phyloP scores from a whole-genome alignment of 2,797 vertebrate species.

The Pseudomugil gertrudae region DNA sequence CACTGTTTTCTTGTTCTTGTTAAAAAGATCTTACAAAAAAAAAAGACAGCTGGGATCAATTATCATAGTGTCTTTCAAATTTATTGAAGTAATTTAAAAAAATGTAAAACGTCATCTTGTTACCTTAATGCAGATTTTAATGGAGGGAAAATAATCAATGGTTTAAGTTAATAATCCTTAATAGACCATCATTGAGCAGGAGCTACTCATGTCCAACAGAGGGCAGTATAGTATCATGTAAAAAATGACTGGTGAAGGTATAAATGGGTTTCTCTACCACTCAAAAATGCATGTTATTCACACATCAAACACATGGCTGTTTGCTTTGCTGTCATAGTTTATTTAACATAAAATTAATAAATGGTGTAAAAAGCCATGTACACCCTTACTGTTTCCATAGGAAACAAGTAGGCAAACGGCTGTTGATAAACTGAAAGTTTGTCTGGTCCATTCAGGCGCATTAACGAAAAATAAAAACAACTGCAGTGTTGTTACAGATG shows the following conservation, averaged over 20 bases:
- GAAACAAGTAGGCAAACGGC: not conserved
- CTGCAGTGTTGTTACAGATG: not conserved
- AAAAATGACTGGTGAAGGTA: not conserved
- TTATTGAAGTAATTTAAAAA: not conserved
- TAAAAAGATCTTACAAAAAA: not conserved
- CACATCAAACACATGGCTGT: not conserved
- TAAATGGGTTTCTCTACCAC: not conserved
- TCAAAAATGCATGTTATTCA: not conserved
- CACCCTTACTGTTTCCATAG: not conserved
- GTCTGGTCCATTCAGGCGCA: not conserved
- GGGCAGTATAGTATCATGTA: conserved; percentile 17
- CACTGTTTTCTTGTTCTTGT: not conserved
- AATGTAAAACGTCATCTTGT: too few relatives aligned
- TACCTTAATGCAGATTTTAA: not conserved
- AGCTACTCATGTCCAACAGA: conserved; percentile 27
- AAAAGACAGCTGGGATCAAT: not conserved
- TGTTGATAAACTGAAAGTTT: not conserved
- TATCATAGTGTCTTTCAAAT: not conserved
- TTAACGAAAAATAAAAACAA: not conserved
- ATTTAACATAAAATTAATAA: not conserved
- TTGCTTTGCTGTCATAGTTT: not conserved
- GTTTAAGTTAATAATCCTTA: not conserved
- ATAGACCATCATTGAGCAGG: conserved; percentile 6
- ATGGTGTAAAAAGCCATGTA: not conserved
- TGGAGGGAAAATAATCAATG: not conserved